Base-by-base conservation (phyloP, 2,888 invertebrate genomes). In the Sphaerophoria rueppellii region DNA sequence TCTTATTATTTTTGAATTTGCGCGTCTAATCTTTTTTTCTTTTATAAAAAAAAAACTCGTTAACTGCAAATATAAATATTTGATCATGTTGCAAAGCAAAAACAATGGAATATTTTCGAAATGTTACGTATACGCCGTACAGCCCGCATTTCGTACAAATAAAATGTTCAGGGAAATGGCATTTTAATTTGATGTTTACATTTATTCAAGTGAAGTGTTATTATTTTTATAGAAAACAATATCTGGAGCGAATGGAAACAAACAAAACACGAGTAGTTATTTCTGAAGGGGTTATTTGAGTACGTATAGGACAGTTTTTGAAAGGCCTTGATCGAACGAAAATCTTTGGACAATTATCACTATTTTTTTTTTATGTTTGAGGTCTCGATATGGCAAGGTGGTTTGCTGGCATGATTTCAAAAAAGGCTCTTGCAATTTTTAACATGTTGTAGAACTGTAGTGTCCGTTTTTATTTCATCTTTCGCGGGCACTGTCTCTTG, bases 121-220 rank as follows among this genome's bases (percentile, higher is more conserved):
- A 52, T 24, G n/a, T 14, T 40, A 54, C n/a, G 4, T 54, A 54
- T 63, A 35, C 9, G 12, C 7, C 9, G 57, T 37, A 46, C 48
- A 24, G 43, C 12, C 11, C 11, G 43, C 9, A 4, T 4, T 43
- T 9, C 52, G 37, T 12, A 37, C 52, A 52, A 52, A 52, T 12
- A 34, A 40, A 54, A 54, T 54, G 54, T 6, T 12, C 4, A 46
- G 46, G 0, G 16, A 37, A 67, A n/a, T 48, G 57, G 32, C 11
- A 69, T 54, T 55, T 54, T 34, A 55, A 40, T 55, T 50, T 37
- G 6, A 40, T 79, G 40, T 69, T 69, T 75, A 75, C 70, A 57
- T 75, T 67, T 46, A 52, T 55, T 75, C 75, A 70, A 70, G 80
- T 74, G 74, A 52, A 75, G 75, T 70, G 74, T 58, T 80, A 69